Evolutionary conservation across 2,113 vertebrate species (phyloP), one percentile per base, ranked within the genome.

Genomic region (Tychaedon coryphoeus): DNA sequence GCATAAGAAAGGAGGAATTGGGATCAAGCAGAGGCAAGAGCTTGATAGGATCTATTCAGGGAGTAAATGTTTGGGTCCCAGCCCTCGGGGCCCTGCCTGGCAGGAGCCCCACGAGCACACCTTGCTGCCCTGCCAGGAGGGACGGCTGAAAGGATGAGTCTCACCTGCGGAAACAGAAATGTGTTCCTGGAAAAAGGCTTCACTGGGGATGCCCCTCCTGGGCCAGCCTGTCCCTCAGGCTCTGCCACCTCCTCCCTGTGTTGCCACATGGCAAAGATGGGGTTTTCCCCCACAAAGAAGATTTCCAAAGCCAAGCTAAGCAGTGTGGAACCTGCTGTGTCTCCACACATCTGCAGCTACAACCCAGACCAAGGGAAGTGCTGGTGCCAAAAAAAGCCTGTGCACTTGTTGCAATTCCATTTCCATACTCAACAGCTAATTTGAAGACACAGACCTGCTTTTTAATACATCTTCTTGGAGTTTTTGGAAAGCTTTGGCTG

Each of bases 231-330:
- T 34, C 19, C 36, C 57, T 85, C 9, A 1, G 69, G 43, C 48
- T 84, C 57, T 64, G 48, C 17, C 56, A 33, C 65, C 57, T 86
- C 73, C 38, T 43, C 45, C 38, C 26, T 14, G 20, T 31, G 64
- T 40, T 4, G 0, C n/a, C 19, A 10, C 7, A 1, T 0, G 1
- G 10, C 26, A 38, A 33, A 5, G 26, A 24, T 14, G 23, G 45
- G 20, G 23, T 65, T 87, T 75, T 36, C 45, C 38, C 31, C 40
- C 24, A 19, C 1, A 0, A 34, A 40, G 10, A 43, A 40, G 25
- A 38, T 62, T 19, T 78, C 48, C 3, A 2, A 23, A 69, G 50
- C 36, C 67, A 57, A 58, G 26, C 7, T 9, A 62, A 58, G 36
- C 42, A 19, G 23, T 1, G n/a, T 34, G 67, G 17, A 45, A 10